Percentiles rank a stretch among this genome's conserved stretches.
phyloP scores from a whole-genome alignment of 2,888 invertebrate species.

The Tigriopus californicus region DNA sequence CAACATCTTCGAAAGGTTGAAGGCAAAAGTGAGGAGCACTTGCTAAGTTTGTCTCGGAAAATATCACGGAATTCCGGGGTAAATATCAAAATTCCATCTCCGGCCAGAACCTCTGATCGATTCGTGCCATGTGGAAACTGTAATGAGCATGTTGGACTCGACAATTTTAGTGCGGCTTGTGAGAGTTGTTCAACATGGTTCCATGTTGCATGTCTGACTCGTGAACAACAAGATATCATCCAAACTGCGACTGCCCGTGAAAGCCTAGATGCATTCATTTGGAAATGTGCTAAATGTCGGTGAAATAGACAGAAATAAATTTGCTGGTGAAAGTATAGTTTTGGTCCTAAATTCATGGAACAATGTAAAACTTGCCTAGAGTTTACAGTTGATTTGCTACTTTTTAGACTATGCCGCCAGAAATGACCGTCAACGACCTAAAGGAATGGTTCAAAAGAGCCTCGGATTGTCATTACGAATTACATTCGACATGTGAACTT shows the following conservation, averaged over 20 bases:
- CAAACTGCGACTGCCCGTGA: background rate
- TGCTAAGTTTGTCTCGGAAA: background rate
- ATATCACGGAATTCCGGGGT: background rate
- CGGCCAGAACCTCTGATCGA: background rate
- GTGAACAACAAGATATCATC: background rate
- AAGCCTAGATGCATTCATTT: background rate
- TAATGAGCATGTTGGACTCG: constrained; percentile 7
- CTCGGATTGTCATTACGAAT: too few relatives aligned
- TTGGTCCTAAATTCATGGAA: background rate
- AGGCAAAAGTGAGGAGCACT: background rate
- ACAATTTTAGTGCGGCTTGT: background rate
- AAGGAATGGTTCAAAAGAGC: too few relatives aligned
- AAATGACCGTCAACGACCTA: too few relatives aligned
- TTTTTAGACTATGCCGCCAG: background rate
- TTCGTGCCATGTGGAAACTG: constrained; percentile 11
- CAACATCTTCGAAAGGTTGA: constrained; percentile 4
- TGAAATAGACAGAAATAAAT: too few relatives aligned
- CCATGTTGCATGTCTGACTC: background rate
- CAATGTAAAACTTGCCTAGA: too few relatives aligned
- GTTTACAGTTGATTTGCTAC: too few relatives aligned
- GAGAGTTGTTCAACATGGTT: background rate
- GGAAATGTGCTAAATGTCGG: background rate
- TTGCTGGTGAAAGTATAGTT: background rate
- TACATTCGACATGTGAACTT: too few relatives aligned
- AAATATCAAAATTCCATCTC: background rate